A percentile compares a stretch with the other conserved stretches of the same genome.
These are phyloP conservation scores for Betta splendens DNA, from an alignment of 2,797 vertebrate genomes.

Conservation along the genomic window DNA sequence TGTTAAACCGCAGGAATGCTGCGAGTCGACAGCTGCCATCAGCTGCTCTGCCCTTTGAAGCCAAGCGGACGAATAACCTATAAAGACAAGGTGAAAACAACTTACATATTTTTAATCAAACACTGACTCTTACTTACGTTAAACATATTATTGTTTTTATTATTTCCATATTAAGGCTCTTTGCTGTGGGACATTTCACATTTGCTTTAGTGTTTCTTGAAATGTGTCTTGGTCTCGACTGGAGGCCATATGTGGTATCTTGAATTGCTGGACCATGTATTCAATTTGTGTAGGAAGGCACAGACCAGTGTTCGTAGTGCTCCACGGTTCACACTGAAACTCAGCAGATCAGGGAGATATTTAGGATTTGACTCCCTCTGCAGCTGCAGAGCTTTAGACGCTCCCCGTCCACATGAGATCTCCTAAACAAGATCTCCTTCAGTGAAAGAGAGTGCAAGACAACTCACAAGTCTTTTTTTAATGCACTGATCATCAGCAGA, in stretches of 20 bases:
- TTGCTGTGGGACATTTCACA: not conserved
- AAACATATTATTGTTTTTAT: too few species aligned
- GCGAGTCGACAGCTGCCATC: constrained; percentile 40
- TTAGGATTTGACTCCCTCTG: not conserved
- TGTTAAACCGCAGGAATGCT: constrained; percentile 80
- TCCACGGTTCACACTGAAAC: not conserved
- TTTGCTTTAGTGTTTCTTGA: not conserved
- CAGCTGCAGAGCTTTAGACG: not conserved
- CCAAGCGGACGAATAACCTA: not conserved
- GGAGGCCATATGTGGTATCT: not conserved
- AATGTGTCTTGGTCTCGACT: not conserved
- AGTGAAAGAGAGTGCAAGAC: too few species aligned
- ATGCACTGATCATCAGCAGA: too few species aligned
- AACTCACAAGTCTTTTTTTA: too few species aligned
- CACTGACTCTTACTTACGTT: too few species aligned
- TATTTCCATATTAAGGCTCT: not conserved
- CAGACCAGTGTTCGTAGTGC: not conserved
- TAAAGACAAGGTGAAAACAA: not conserved
- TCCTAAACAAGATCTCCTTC: too few species aligned
- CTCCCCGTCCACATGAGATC: not conserved
- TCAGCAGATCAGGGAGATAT: not conserved
- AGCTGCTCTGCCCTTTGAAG: constrained; percentile 40
- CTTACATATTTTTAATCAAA: not conserved
- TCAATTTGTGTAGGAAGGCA: not conserved
- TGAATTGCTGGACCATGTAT: not conserved